Evolutionary conservation across 2,888 invertebrate genomes (phyloP), one percentile per base, ranked within the genome.

Genomic region (Ichneumon xanthorius): DNA sequence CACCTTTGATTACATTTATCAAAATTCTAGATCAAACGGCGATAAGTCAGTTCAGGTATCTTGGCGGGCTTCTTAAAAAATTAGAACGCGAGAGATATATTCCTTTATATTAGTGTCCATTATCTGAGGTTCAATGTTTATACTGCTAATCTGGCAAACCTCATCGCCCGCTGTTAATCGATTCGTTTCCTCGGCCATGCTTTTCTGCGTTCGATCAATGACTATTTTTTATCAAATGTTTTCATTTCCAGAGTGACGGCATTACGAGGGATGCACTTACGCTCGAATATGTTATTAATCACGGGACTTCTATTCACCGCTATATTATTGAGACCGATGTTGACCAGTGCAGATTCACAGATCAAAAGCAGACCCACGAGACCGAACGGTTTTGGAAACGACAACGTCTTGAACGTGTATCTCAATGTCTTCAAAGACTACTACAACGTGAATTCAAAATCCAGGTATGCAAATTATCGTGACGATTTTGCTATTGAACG

Each of bases 381-480:
- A 86, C 95, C 95, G 16, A 92, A 93, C 82, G 93, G 94, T 67
- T 94, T 95, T 90, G 92, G 91, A 71, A 94, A 92, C n/a, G 94
- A 94, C 6, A 94, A 95, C n/a, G 94, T 95, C 70, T 93, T 95
- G 22, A 90, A 94, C 80, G 91, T 91, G 80, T 95, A 95, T 88
- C 92, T 95, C 26, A 94, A 95, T 85, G 94, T 94, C 37, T 92
- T 95, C 67, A 95, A 94, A 88, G 95, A 95, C 89, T 95, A 95
- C 90, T 95, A 95, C 88, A 94, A 94, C 40, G 93, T 95, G 63
- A 95, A 94, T 6, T 95, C 95, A 37, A 92, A 95, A 90, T 94
- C 95, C 58, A 94, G 95, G 95, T 95, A 90, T 33, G 30, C 19
- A 26, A 75, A 70, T 48, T 16, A 22, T 40, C 4, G 16, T 16